These are phyloP conservation scores for Paralvinella palmiformis DNA, from an alignment of 1,140 invertebrate species.

Conservation along the genomic window DNA sequence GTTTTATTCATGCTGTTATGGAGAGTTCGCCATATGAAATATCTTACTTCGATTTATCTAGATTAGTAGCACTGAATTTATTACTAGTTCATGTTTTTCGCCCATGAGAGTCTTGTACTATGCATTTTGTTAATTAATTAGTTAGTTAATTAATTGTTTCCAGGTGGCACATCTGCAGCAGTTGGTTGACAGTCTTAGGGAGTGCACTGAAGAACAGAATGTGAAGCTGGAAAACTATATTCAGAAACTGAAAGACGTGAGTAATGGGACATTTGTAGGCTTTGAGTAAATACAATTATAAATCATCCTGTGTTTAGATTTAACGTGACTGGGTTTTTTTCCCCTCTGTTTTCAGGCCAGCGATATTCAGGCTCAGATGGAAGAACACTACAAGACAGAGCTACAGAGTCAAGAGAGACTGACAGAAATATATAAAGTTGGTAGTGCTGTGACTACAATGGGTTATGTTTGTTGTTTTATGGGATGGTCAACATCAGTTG, in stretches of 20 bases:
- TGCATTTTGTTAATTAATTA: neutral
- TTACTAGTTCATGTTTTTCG: neutral
- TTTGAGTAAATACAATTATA: neutral
- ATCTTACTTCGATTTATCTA: neutral
- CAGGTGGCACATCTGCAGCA: constrained; percentile 31
- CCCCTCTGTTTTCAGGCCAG: constrained; percentile 52
- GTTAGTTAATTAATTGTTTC: constrained; percentile 10
- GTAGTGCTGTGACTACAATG: neutral
- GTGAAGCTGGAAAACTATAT: constrained; percentile 66
- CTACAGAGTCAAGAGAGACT: constrained; percentile 75
- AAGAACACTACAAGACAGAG: constrained; percentile 77
- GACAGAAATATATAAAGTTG: constrained; percentile 72
- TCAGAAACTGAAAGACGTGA: constrained; percentile 62
- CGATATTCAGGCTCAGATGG: constrained; percentile 67
- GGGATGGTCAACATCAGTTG: neutral
- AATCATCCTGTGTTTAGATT: neutral
- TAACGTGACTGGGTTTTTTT: neutral
- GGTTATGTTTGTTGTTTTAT: no score
- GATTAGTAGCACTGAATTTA: neutral
- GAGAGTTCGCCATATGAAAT: neutral
- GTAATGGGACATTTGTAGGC: constrained; percentile 2
- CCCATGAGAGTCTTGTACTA: neutral
- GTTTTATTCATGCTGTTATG: neutral
- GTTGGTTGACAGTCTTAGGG: constrained; percentile 56
- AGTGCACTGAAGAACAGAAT: constrained; percentile 61